phyloP scores from a whole-genome alignment of 2,797 vertebrate species.

The Muscicapa comitata region DNA sequence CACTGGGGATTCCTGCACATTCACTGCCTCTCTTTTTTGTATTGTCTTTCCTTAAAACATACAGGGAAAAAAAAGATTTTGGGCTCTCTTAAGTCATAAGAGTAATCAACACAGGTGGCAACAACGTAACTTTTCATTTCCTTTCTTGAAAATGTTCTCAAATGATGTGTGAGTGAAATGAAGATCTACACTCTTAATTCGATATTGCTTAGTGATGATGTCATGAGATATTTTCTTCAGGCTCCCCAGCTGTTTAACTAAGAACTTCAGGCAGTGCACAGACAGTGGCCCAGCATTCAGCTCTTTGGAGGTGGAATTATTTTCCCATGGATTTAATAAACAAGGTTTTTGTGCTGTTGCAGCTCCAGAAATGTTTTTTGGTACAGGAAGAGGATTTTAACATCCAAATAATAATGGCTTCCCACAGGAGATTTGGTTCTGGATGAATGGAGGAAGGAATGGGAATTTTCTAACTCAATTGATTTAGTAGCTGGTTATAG shows the following conservation, averaged over 20 bases:
- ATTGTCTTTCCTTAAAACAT: background rate
- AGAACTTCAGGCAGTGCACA: constrained; percentile 9
- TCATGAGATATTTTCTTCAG: constrained; percentile 12
- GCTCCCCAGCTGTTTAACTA: constrained; percentile 16
- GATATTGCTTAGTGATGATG: constrained; percentile 36
- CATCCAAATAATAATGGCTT: constrained; percentile 67
- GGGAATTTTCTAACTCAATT: constrained; percentile 60
- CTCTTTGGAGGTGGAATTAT: constrained; percentile 39
- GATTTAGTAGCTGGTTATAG: constrained; percentile 69
- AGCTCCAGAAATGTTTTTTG: constrained; percentile 38
- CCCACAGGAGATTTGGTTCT: constrained; percentile 58
- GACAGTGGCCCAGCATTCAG: constrained; percentile 1
- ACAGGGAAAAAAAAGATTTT: background rate
- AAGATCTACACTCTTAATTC: constrained; percentile 47
- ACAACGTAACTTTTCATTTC: constrained; percentile 65
- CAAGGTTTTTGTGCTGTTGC: constrained; percentile 44
- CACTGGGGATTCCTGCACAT: background rate
- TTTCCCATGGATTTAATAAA: constrained; percentile 62
- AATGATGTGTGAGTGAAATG: constrained; percentile 36
- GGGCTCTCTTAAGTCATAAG: background rate
- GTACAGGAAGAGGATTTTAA: constrained; percentile 67
- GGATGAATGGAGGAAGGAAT: constrained; percentile 64
- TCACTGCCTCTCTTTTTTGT: background rate
- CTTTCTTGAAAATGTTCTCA: constrained; percentile 53
- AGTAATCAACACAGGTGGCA: constrained; percentile 56